Percentiles rank a stretch among this genome's conserved stretches.
phyloP scores from a whole-genome alignment of 2,797 vertebrate genomes.

The Tenualosa ilisha region DNA sequence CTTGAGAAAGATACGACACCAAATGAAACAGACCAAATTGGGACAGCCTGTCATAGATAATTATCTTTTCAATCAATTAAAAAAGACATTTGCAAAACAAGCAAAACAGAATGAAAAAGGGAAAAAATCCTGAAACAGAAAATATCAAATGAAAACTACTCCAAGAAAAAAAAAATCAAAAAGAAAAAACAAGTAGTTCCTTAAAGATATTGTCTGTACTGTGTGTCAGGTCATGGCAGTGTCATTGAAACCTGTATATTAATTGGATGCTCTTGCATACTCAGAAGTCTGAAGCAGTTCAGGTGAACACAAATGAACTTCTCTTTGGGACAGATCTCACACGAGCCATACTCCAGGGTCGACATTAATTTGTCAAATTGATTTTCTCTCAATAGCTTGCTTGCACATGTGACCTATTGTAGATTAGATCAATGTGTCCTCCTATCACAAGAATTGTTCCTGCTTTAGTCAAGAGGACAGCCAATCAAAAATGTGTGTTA shows the following conservation, averaged over 20 bases:
- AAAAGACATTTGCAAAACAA: not conserved
- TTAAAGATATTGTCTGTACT: too few species aligned
- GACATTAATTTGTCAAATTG: not conserved
- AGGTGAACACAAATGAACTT: too few species aligned
- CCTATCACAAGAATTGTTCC: not conserved
- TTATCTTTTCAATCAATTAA: not conserved
- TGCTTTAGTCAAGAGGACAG: not conserved
- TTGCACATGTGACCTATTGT: not conserved
- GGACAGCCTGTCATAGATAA: not conserved
- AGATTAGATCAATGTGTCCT: not conserved
- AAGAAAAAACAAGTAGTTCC: too few species aligned
- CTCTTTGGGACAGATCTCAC: not conserved
- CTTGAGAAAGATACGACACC: not conserved
- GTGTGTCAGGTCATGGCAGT: too few species aligned
- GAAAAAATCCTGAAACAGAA: too few species aligned
- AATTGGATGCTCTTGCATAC: not conserved
- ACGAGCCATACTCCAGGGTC: not conserved
- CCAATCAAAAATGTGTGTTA: not conserved
- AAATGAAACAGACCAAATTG: not conserved
- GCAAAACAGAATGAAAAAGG: not conserved
- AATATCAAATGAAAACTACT: too few species aligned
- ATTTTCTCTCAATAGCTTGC: not conserved
- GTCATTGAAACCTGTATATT: not conserved
- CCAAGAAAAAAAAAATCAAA: too few species aligned
- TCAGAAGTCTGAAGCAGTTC: not conserved